Percentiles rank a stretch among this genome's conserved stretches.
phyloP scores from a whole-genome alignment of 1,140 invertebrate genomes.

The Conopomorpha cramerella region DNA sequence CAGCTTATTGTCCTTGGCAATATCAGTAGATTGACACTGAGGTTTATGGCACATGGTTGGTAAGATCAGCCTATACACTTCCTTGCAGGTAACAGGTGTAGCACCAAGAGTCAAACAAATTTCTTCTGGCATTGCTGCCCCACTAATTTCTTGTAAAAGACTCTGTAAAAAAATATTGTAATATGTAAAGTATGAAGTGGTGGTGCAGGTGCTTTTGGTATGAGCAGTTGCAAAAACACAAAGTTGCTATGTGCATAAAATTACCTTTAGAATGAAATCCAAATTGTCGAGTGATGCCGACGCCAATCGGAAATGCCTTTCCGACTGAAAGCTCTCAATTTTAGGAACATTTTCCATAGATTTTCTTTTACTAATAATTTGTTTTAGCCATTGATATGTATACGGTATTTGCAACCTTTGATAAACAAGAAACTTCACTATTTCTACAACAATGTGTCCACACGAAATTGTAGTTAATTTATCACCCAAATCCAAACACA shows the following conservation, averaged over 20 bases:
- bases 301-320: slow-evolving; percentile 40
- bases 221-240: too few species aligned
- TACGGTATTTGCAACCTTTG: slow-evolving; percentile 56
- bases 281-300: slow-evolving; percentile 42
- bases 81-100: slow-evolving; percentile 36
- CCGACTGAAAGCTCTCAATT: slow-evolving; percentile 40
- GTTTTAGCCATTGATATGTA: slow-evolving; percentile 49
- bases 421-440: slow-evolving; percentile 52
- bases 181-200: not conserved
- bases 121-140: slow-evolving; percentile 30
- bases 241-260: too few species aligned
- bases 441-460: slow-evolving; percentile 44
- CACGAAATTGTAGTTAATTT: slow-evolving; percentile 46
- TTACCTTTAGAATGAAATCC: slow-evolving; percentile 51
- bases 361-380: slow-evolving; percentile 42
- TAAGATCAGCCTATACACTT: slow-evolving; percentile 36
- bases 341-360: slow-evolving; percentile 11
- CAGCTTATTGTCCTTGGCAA: slow-evolving; percentile 39
- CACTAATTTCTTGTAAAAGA: slow-evolving; percentile 33
- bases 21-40: slow-evolving; percentile 34
- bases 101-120: slow-evolving; percentile 39
- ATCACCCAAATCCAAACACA: slow-evolving; percentile 40
- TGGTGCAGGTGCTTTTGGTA: not conserved
- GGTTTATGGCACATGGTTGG: slow-evolving; percentile 32
- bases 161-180: slow-evolving; percentile 20